Evolutionary conservation across 2,113 vertebrate species (phyloP), one percentile per base, ranked within the genome.

Genomic region (Nothocercus julius): DNA sequence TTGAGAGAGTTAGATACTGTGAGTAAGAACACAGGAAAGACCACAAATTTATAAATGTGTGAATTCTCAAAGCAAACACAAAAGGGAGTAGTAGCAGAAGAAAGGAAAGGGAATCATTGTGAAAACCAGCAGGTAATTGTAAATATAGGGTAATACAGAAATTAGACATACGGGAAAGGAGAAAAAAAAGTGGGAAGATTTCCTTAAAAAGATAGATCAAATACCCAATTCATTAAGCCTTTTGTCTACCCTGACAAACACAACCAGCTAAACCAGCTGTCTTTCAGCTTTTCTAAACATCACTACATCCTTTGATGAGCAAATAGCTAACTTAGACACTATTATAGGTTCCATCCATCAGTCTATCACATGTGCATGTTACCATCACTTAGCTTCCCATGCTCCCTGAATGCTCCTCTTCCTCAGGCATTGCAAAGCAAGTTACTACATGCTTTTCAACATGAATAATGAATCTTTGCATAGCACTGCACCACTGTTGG

Each of bases 201-300:
- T 0, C 1, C 51, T 49, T 56, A 22, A 54, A 66, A 86, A 80
- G 53, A 30, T 30, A 68, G 89, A 68, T 94, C 92, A 86, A 58
- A 68, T 17, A 51, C 18, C 74, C 62, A 83, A 62, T 5, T n/a
- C 66, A 9, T 66, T 36, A 58, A 38, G 36, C 7, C 45, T 87
- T 80, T 40, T 22, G 63, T 80, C 78, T 27, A 22, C 49, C 5
- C 44, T 44, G 59, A 54, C 24, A 36, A 9, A 49, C 7, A 1
- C 21, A 94, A 76, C 79, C 79, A 83, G 93, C 64, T 76, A 67
- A 94, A 84, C 87, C 87, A 83, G 90, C 85, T n/a, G 64, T 5
- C 90, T 69, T 66, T 64, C 82, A 21, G 54, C n/a, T 79, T 86
- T 56, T 51, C 79, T 47, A 19, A 92, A 86, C 51, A 94, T 42